Evolutionary conservation across 37 sponge, comb jelly and placozoan species (phyloP).

Genomic region (Halichondria panicea): DNA sequence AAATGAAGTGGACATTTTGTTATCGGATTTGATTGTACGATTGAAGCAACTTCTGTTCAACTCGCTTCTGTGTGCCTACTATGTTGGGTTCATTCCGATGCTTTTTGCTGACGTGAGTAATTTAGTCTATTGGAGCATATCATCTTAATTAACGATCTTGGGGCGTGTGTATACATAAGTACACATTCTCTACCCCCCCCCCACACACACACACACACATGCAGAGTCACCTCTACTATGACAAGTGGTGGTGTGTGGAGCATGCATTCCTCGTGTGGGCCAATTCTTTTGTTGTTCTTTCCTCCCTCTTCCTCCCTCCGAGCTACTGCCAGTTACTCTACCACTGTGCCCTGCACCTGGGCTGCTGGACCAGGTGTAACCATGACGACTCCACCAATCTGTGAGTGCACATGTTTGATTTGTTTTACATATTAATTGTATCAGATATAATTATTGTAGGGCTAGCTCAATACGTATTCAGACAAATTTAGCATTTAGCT

Average conservation of each 20-base stretch:
- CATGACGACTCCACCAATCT: constrained; percentile 10
- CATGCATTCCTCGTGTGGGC: constrained; percentile 76
- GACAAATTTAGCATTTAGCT: too few species aligned
- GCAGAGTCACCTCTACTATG: constrained; percentile 70
- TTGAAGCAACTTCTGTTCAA: constrained; percentile 83
- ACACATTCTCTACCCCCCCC: not conserved
- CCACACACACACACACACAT: constrained; percentile 1
- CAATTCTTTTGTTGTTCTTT: constrained; percentile 71
- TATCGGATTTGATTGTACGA: constrained; percentile 62
- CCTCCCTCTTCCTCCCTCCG: constrained; percentile 72
- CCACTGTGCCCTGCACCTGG: constrained; percentile 69
- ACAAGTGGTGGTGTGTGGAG: constrained; percentile 84
- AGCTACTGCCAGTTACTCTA: constrained; percentile 68
- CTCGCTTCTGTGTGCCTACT: constrained; percentile 83
- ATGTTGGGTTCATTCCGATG: constrained; percentile 77
- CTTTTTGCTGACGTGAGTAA: constrained; percentile 76
- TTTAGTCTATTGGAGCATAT: not conserved
- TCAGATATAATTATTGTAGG: too few species aligned
- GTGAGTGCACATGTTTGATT: constrained; percentile 13
- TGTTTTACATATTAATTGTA: too few species aligned
- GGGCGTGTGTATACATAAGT: not conserved
- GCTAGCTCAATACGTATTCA: too few species aligned
- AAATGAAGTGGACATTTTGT: constrained; percentile 57
- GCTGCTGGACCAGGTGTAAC: constrained; percentile 64
- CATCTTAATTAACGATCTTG: not conserved